Base-by-base conservation (phyloP, 2,888 invertebrate genomes). In the Philonicus albiceps region DNA sequence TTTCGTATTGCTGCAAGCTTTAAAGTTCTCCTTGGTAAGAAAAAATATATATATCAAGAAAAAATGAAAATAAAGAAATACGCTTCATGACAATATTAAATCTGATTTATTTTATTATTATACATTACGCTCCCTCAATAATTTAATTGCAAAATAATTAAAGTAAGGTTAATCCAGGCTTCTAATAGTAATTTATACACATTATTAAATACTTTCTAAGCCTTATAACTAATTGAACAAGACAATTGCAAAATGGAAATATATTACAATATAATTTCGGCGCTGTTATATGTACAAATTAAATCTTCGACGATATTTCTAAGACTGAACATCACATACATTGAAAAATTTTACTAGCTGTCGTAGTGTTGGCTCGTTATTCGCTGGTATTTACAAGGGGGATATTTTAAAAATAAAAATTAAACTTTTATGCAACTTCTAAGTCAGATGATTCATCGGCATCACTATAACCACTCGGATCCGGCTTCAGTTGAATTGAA, bases 371-470 rank as follows among this genome's bases (percentile, higher is more conserved):
- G 30, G 49, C 34, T 83, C 55, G 27, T 74, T 49, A 53, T 49
- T 30, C 19, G 8, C 31, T 74, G 37, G 37, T 64, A 83, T 83
- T 34, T 83, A 83, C 37, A 34, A 22, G 16, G 19, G n/a, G n/a
- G n/a, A n/a, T n/a, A 11, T 64, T 37, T 19, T 72, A 22, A 27
- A 31, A 76, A 37, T 22, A 1, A 19, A 74, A 30, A 30, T 1
- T 34, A 53, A 27, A 64, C 22, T n/a, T 89, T 93, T 95, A 97
- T 92, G 96, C 96, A 86, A 97, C 96, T 92, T 97, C 96, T 85
- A 97, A 93, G 90, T 96, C 96, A 0, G 96, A 96, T 0, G 96
- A 96, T 90, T 96, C 96, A 89, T 96, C 96, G 43, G 92, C 92
- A 89, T 95, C 95, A 89, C 95, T 94, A 90, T 94, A 92, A 34